Evolutionary conservation across 2,888 invertebrate genomes (phyloP).

Genomic region (Lasioglossum lativentre): DNA sequence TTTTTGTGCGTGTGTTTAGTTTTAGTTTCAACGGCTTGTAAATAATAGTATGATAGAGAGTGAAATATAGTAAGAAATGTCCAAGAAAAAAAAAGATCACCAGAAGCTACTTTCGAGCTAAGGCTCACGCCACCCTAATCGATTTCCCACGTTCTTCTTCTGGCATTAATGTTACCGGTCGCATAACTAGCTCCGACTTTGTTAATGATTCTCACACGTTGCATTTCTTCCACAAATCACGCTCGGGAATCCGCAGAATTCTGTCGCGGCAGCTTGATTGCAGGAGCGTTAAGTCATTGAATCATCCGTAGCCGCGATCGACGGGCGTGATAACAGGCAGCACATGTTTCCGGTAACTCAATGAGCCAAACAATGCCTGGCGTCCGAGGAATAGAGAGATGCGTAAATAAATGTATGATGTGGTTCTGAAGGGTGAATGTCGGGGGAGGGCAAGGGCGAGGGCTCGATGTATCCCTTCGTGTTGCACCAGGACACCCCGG

Average conservation of each 20-base stretch:
- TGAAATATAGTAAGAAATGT: no score
- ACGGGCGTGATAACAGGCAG: conserved; percentile 74
- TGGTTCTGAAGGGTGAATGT: conserved; percentile 79
- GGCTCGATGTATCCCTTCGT: conserved; percentile 45
- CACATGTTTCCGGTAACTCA: conserved; percentile 82
- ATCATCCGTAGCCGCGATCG: conserved; percentile 39
- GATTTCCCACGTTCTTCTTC: not conserved
- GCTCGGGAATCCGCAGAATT: not conserved
- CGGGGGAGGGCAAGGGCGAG: conserved; percentile 57
- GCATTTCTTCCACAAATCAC: not conserved
- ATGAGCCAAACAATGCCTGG: conserved; percentile 80
- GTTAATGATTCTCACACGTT: not conserved
- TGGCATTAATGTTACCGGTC: not conserved
- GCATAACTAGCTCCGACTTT: not conserved
- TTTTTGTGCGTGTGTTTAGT: no score
- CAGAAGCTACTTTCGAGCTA: not conserved
- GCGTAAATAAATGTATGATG: conserved; percentile 81
- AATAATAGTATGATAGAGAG: no score
- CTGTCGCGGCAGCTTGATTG: not conserved
- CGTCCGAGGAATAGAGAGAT: conserved; percentile 74
- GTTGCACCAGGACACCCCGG: conserved; percentile 34
- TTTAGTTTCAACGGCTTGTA: no score
- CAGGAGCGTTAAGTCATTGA: conserved; percentile 34
- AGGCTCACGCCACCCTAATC: not conserved
- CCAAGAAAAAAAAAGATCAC: no score